These are phyloP conservation scores for Drosophila bocqueti DNA, from an alignment of 1,140 invertebrate genomes.

Conservation along the genomic window DNA sequence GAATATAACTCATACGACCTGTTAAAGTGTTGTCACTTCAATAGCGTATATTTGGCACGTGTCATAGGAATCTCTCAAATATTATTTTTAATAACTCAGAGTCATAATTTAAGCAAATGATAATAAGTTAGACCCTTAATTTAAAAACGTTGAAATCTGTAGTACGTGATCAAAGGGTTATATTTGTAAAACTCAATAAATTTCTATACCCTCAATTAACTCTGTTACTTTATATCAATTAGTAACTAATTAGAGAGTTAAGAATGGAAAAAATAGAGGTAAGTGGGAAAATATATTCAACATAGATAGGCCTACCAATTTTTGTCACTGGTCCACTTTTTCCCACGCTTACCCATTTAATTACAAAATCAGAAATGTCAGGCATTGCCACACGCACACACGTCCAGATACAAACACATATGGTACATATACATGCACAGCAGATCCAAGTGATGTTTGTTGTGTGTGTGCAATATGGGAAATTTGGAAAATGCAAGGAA, in stretches of 20 bases:
- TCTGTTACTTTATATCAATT: not conserved
- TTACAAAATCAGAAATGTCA: conserved; percentile 59
- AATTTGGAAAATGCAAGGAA: conserved; percentile 35
- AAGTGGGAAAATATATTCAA: not conserved
- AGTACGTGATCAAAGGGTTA: not conserved
- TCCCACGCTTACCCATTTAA: conserved; percentile 47
- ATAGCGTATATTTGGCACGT: not conserved
- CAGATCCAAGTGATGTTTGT: not conserved
- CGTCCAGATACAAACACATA: not conserved
- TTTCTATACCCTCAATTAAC: not conserved
- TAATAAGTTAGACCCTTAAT: not conserved
- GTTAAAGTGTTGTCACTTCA: not conserved
- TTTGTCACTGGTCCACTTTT: conserved; percentile 3
- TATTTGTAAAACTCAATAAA: not conserved
- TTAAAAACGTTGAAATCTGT: not conserved
- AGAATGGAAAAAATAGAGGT: not conserved
- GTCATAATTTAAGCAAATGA: not conserved
- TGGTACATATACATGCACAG: not conserved
- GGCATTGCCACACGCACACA: conserved; percentile 33
- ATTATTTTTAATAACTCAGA: not conserved
- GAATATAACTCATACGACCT: conserved; percentile 3
- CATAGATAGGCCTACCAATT: not conserved
- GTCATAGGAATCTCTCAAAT: not conserved
- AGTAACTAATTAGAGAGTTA: not conserved
- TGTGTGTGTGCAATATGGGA: conserved; percentile 30